Conservation (phyloP, 2,797 vertebrate species). For the Tangara arthus region DNA sequence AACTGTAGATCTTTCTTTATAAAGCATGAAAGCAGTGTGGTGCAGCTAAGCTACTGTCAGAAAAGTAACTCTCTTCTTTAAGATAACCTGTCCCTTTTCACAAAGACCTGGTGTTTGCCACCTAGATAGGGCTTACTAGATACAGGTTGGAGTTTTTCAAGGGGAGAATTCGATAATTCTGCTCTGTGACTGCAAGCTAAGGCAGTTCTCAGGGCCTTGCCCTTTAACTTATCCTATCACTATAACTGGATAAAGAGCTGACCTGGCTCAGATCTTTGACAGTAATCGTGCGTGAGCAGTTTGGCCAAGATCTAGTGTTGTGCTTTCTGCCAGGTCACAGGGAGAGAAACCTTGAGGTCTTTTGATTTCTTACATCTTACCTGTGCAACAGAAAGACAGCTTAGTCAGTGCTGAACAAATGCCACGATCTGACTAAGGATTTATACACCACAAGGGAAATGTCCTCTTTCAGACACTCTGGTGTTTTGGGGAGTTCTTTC, state of each 20-base stretch:
- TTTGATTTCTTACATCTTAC: not conserved
- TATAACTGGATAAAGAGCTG: not conserved
- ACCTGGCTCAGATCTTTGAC: constrained; percentile 12
- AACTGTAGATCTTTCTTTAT: not conserved
- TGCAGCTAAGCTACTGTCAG: not conserved
- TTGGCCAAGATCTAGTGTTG: constrained; percentile 9
- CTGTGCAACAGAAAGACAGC: not conserved
- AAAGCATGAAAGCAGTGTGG: not conserved
- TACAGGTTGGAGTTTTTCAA: not conserved
- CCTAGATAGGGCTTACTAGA: not conserved
- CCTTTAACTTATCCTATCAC: constrained; percentile 5
- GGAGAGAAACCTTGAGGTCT: not conserved
- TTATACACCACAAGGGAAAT: not conserved
- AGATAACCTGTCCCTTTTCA: not conserved
- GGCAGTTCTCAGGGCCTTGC: not conserved
- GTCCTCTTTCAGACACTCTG: not conserved
- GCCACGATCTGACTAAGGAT: not conserved
- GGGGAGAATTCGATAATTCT: not conserved
- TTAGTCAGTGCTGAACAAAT: constrained; percentile 14
- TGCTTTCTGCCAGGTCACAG: not conserved
- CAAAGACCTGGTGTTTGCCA: not conserved
- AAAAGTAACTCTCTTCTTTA: not conserved
- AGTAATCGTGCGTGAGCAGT: not conserved
- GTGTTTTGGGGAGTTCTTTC: not conserved
- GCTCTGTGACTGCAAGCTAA: not conserved